Evolutionary conservation across 2,888 invertebrate genomes (phyloP).

Genomic region (Idaea aversata): DNA sequence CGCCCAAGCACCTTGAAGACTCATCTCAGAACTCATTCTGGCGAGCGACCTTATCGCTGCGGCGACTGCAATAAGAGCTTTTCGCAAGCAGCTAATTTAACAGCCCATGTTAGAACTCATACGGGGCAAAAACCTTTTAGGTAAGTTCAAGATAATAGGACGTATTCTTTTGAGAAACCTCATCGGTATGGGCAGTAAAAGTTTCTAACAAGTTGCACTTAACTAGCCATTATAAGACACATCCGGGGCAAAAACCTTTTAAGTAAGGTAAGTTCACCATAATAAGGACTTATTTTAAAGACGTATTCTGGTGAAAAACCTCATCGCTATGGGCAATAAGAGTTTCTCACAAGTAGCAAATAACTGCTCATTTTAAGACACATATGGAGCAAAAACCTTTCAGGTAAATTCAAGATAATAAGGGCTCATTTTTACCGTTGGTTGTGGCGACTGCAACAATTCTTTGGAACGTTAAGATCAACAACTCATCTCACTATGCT

Average conservation of each 20-base stretch:
- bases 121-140: slow-evolving; percentile 98
- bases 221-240: not conserved
- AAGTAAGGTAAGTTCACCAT: not conserved
- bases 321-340: slow-evolving; percentile 94
- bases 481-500: no score
- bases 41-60: slow-evolving; percentile 94
- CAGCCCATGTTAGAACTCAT: slow-evolving; percentile 97
- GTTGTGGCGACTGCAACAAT: no score
- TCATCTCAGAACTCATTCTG: slow-evolving; percentile 97
- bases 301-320: slow-evolving; percentile 98
- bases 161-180: no score
- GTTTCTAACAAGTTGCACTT: no score
- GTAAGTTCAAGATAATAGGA: slow-evolving; percentile 35
- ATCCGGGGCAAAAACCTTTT: not conserved
- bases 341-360: slow-evolving; percentile 99
- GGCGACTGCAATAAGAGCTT: slow-evolving; percentile 98
- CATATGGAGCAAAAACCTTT: slow-evolving; percentile 99
- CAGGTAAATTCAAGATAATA: slow-evolving; percentile 48
- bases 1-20: slow-evolving; percentile 98
- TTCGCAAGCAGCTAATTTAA: slow-evolving; percentile 98
- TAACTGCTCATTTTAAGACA: slow-evolving; percentile 96
- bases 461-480: no score
- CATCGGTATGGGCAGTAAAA: no score
- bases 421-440: no score
- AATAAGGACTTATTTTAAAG: slow-evolving; percentile 95